phyloP scores from a whole-genome alignment of 2,113 vertebrate genomes.

The Lepidothrix coronata region DNA sequence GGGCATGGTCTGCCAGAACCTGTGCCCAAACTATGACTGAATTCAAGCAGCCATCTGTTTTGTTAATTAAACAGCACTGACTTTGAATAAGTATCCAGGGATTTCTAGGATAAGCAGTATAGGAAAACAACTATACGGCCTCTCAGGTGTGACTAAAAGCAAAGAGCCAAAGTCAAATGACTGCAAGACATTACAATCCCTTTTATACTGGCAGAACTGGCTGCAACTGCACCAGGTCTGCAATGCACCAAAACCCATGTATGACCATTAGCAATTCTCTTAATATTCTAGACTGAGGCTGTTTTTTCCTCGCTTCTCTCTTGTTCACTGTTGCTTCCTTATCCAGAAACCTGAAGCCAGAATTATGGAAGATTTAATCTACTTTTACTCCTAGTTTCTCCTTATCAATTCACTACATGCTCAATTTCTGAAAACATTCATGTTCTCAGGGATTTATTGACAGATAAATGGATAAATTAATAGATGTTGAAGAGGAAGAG shows the following conservation, averaged over 20 bases:
- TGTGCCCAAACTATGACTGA: slow-evolving; percentile 5
- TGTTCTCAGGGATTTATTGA: neutral
- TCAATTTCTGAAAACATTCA: neutral
- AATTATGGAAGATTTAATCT: neutral
- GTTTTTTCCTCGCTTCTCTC: neutral
- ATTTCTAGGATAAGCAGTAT: neutral
- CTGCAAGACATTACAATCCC: neutral
- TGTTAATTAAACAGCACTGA: slow-evolving; percentile 30
- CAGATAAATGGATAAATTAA: neutral
- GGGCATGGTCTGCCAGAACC: neutral
- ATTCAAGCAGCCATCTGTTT: slow-evolving; percentile 41
- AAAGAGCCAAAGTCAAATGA: neutral
- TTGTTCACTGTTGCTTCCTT: neutral
- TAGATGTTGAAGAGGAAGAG: neutral
- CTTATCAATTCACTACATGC: neutral
- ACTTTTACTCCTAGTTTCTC: neutral
- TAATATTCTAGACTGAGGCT: neutral
- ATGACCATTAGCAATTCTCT: neutral
- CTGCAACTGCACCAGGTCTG: neutral
- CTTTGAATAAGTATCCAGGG: neutral
- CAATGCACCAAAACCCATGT: neutral
- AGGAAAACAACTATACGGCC: neutral
- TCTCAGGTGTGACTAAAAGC: slow-evolving; percentile 3
- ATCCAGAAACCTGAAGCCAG: neutral
- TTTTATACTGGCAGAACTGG: neutral